phyloP scores from a whole-genome alignment of 2,888 invertebrate genomes.

The Drosophila diplacantha region DNA sequence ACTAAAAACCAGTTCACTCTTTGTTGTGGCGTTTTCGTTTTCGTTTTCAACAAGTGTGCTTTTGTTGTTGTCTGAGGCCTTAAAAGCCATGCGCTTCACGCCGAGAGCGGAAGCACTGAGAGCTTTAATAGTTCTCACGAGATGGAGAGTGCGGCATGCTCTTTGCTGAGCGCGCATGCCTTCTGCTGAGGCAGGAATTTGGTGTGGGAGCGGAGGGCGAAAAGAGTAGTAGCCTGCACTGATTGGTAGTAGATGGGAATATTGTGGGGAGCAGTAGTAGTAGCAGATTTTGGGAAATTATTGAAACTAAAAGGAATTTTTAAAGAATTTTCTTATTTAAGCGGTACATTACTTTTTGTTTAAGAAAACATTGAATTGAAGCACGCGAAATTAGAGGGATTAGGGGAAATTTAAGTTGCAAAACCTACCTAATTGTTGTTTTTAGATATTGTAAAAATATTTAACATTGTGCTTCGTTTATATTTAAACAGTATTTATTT shows the following conservation, averaged over 20 bases:
- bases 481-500: neutral
- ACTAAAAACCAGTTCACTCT: conserved; percentile 60
- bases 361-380: neutral
- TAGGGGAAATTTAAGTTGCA: neutral
- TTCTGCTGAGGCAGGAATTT: conserved; percentile 41
- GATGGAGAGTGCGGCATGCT: conserved; percentile 29
- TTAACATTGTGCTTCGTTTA: neutral
- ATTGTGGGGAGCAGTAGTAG: conserved; percentile 7
- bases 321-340: neutral
- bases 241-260: conserved; percentile 54
- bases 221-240: conserved; percentile 48
- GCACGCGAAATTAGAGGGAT: too few species aligned
- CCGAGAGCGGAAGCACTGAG: conserved; percentile 15
- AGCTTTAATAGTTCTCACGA: conserved; percentile 5
- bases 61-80: conserved; percentile 66
- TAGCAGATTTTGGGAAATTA: neutral
- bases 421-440: neutral
- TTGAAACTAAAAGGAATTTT: neutral
- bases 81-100: conserved; percentile 52
- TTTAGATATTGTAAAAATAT: neutral
- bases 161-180: conserved; percentile 65
- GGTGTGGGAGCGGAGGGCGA: conserved; percentile 15
- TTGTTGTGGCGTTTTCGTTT: conserved; percentile 54
- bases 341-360: too few species aligned
- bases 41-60: conserved; percentile 74